Evolutionary conservation across 2,113 vertebrate genomes (phyloP).

Genomic region (Himantopus leucocephalus): DNA sequence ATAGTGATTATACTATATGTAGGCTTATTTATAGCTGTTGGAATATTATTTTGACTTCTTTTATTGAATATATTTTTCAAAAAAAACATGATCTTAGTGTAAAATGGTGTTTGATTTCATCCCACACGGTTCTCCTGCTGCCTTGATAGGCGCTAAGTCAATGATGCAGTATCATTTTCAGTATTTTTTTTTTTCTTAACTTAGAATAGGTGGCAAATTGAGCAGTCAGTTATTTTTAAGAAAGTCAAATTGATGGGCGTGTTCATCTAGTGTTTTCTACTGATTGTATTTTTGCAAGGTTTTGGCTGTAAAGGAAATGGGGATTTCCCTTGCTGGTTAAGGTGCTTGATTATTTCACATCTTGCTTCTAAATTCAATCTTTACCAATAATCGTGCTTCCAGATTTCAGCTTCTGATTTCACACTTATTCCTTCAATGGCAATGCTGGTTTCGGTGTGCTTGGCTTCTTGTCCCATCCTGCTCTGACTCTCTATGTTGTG

Average conservation of each 20-base stretch:
- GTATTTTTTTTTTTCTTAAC: not conserved
- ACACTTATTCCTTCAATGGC: not conserved
- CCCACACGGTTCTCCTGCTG: not conserved
- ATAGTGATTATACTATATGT: not conserved
- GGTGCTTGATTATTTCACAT: not conserved
- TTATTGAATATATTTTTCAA: not conserved
- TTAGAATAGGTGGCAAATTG: not conserved
- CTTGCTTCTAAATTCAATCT: conserved; percentile 7
- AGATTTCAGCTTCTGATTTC: not conserved
- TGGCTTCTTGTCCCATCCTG: not conserved
- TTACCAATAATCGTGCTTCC: not conserved
- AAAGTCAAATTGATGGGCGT: not conserved
- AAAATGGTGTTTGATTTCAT: not conserved
- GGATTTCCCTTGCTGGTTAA: not conserved
- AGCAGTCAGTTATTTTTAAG: not conserved
- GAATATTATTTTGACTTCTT: not conserved
- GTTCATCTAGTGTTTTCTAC: not conserved
- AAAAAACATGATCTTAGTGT: not conserved
- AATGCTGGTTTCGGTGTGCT: not conserved
- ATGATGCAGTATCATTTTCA: not conserved
- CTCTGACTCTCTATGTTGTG: not conserved
- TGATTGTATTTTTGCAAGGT: not conserved
- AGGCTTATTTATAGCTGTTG: not conserved
- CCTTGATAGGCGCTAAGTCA: not conserved
- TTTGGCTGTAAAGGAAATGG: not conserved